These are phyloP conservation scores for Neodiprion virginianus DNA, from an alignment of 1,140 invertebrate genomes.

Conservation along the genomic window DNA sequence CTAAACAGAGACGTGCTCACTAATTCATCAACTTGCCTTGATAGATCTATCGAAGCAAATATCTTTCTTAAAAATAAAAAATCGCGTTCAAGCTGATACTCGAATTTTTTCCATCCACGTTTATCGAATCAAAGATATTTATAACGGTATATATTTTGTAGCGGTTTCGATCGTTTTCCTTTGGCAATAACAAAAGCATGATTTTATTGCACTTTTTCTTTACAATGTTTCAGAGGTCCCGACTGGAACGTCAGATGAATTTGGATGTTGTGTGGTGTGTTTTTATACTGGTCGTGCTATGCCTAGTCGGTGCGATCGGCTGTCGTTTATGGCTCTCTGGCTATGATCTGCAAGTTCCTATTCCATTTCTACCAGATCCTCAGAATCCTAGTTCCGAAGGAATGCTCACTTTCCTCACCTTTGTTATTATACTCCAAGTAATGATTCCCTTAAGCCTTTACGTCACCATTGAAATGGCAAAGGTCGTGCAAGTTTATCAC, in stretches of 20 bases:
- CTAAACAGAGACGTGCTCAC: too few relatives aligned
- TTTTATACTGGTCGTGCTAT: slow-evolving; percentile 88
- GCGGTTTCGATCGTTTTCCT: not conserved
- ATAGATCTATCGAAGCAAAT: too few relatives aligned
- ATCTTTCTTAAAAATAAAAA: too few relatives aligned
- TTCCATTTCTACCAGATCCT: slow-evolving; percentile 70
- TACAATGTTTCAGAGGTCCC: slow-evolving; percentile 68
- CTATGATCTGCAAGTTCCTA: slow-evolving; percentile 56
- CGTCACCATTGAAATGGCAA: slow-evolving; percentile 96
- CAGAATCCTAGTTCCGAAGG: slow-evolving; percentile 77
- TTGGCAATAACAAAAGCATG: not conserved
- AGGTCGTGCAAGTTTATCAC: slow-evolving; percentile 94
- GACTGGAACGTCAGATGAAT: slow-evolving; percentile 93
- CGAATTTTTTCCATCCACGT: too few relatives aligned
- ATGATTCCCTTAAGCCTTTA: slow-evolving; percentile 98
- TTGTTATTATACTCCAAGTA: slow-evolving; percentile 94
- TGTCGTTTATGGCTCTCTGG: slow-evolving; percentile 84
- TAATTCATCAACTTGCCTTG: too few relatives aligned
- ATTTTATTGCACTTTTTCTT: not conserved
- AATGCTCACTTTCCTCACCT: slow-evolving; percentile 92
- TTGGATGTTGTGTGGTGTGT: slow-evolving; percentile 97
- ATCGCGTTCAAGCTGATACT: too few relatives aligned
- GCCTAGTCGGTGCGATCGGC: slow-evolving; percentile 88
- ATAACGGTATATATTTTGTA: not conserved
- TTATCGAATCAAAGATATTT: too few relatives aligned